Evolutionary conservation across 2,888 invertebrate species (phyloP).

Genomic region (Tetranychus truncatus): DNA sequence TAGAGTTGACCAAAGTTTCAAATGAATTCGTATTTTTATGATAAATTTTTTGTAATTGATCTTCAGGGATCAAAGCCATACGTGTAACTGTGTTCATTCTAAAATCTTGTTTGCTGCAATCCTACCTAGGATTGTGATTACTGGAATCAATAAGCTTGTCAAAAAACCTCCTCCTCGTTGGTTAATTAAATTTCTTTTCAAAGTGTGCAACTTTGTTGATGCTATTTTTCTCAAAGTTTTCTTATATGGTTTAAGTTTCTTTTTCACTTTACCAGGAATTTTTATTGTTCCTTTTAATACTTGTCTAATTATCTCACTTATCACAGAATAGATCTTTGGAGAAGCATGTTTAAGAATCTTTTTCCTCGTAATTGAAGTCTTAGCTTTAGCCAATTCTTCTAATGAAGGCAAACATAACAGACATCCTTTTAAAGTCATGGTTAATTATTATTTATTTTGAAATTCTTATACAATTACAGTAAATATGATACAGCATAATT

Average conservation of each 20-base stretch:
- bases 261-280: neutral
- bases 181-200: neutral
- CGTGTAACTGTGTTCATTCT: neutral
- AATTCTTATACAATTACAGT: neutral
- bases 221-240: neutral
- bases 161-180: neutral
- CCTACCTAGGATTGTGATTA: neutral
- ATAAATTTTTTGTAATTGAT: neutral
- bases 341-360: neutral
- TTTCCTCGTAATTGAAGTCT: neutral
- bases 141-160: neutral
- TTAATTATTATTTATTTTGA: neutral
- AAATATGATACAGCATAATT: neutral
- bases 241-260: neutral
- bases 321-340: neutral
- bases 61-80: neutral
- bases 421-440: neutral
- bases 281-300: neutral
- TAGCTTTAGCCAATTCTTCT: neutral
- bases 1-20: neutral
- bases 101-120: neutral
- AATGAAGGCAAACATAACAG: neutral
- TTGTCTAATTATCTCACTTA: neutral
- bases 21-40: neutral
- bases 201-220: neutral